These are phyloP conservation scores for Pilophorus perplexus DNA, from an alignment of 2,888 invertebrate species.

Conservation along the genomic window DNA sequence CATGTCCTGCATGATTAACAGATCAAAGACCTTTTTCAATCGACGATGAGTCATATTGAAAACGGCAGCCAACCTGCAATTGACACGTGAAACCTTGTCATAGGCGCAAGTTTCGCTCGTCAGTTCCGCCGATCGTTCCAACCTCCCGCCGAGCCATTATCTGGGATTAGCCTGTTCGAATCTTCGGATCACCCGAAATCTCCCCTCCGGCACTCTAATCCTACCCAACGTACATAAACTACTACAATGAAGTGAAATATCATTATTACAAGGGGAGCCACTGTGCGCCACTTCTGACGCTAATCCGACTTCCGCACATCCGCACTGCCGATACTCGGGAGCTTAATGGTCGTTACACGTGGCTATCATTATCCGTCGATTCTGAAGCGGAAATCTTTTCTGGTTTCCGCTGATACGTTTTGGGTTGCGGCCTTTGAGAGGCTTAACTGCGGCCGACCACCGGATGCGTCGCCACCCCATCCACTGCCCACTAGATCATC, in stretches of 20 bases:
- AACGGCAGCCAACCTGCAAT: too few relatives aligned
- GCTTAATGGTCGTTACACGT: constrained; percentile 15
- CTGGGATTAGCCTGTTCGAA: constrained; percentile 19
- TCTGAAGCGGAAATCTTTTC: background rate
- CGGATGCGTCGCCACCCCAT: too few relatives aligned
- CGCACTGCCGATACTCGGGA: constrained; percentile 24
- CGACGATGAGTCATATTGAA: too few relatives aligned
- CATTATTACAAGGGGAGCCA: constrained; percentile 26
- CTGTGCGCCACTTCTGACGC: constrained; percentile 12
- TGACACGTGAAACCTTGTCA: too few relatives aligned
- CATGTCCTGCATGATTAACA: too few relatives aligned
- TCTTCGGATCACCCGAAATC: constrained; percentile 6
- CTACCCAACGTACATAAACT: constrained; percentile 23
- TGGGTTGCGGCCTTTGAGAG: too few relatives aligned
- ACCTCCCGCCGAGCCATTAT: constrained; percentile 20
- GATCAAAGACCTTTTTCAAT: too few relatives aligned
- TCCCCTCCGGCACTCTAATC: constrained; percentile 9
- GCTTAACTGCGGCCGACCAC: too few relatives aligned
- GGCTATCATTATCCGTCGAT: constrained; percentile 13
- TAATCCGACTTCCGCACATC: constrained; percentile 20
- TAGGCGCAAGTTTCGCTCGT: too few relatives aligned
- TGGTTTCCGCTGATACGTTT: too few relatives aligned
- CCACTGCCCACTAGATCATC: too few relatives aligned
- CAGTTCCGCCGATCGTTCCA: background rate
- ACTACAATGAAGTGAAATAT: constrained; percentile 37